Evolutionary conservation across 2,888 invertebrate genomes (phyloP), one percentile per base, ranked within the genome.

Genomic region (Zootermopsis nevadensis): DNA sequence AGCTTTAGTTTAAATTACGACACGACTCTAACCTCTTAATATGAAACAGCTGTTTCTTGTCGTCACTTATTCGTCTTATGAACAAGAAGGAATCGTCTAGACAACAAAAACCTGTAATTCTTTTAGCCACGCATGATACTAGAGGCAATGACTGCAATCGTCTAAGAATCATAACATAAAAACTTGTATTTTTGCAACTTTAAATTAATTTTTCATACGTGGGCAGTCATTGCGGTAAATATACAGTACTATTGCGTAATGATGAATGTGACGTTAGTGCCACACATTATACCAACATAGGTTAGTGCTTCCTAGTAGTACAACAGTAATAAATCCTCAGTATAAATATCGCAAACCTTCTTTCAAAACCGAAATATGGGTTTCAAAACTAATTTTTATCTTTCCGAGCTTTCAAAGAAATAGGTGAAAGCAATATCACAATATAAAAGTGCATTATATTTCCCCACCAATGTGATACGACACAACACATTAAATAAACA

Each of bases 81-180:
- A n/a, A 8, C 38, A 33, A 35, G 2, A 74, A 74, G n/a, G 74
- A 74, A 74, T 10, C 74, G 38, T 27, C 38, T 74, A 74, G n/a
- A 60, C 60, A 74, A 42, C 22, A 15, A n/a, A 6, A 33, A 22
- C 33, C 33, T 33, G 1, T 27, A 7, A 33, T 10, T n/a, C 33
- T 10, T 74, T 24, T 38, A 74, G 42, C 27, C 42, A 74, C 38
- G 38, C n/a, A 38, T 74, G 74, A 42, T 4, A 74, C 74, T 42
- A 38, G n/a, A 2, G 4, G 1, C 1, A 38, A 74, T 74, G 38
- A 74, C n/a, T 74, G 38, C 27, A 74, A 74, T 3, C 74, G 74
- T 74, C 74, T 42, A 38, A 74, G 38, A 74, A 38, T 33, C 74
- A 74, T 74, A 38, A 74, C 74, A 35, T 33, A 31, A n/a, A 4